Percentiles rank a stretch among this genome's conserved stretches.
phyloP scores from a whole-genome alignment of 2,888 invertebrate genomes.

The Atrina japonica region DNA sequence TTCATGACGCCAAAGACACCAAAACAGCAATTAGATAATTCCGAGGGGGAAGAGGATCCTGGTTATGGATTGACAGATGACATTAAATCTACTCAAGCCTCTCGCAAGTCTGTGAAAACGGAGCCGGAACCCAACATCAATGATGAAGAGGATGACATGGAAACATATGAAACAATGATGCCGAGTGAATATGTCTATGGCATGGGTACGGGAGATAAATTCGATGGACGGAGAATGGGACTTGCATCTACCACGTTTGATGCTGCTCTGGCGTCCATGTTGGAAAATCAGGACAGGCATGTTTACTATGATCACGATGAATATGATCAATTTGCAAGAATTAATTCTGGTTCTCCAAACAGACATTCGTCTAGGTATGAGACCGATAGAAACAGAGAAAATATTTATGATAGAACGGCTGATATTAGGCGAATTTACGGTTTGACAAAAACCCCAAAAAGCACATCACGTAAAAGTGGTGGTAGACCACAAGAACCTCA shows the following conservation, averaged over 20 bases:
- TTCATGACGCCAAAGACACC: slow-evolving; percentile 40
- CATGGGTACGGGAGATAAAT: slow-evolving; percentile 60
- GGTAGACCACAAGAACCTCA: neutral
- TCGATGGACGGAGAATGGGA: slow-evolving; percentile 72
- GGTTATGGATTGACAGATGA: slow-evolving; percentile 40
- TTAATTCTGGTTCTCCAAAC: slow-evolving; percentile 39
- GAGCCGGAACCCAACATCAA: slow-evolving; percentile 19
- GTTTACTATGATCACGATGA: slow-evolving; percentile 54
- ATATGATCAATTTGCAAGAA: slow-evolving; percentile 70
- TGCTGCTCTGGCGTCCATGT: slow-evolving; percentile 68
- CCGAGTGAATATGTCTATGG: slow-evolving; percentile 70
- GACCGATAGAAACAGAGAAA: neutral
- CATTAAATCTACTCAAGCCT: slow-evolving; percentile 34
- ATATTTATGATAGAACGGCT: neutral
- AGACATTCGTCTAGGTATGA: neutral
- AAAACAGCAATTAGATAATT: slow-evolving; percentile 29
- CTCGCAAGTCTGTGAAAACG: slow-evolving; percentile 23
- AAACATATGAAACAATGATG: slow-evolving; percentile 47
- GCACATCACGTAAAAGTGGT: slow-evolving; percentile 6
- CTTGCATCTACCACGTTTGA: slow-evolving; percentile 72
- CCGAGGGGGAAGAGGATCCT: slow-evolving; percentile 29
- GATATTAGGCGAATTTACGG: slow-evolving; percentile 19
- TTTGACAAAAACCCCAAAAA: slow-evolving; percentile 8
- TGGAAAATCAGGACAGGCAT: slow-evolving; percentile 56
- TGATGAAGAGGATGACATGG: slow-evolving; percentile 29